These are phyloP conservation scores for Thysanoteuthis rhombus DNA, from an alignment of 2,888 invertebrate species.

Conservation along the genomic window DNA sequence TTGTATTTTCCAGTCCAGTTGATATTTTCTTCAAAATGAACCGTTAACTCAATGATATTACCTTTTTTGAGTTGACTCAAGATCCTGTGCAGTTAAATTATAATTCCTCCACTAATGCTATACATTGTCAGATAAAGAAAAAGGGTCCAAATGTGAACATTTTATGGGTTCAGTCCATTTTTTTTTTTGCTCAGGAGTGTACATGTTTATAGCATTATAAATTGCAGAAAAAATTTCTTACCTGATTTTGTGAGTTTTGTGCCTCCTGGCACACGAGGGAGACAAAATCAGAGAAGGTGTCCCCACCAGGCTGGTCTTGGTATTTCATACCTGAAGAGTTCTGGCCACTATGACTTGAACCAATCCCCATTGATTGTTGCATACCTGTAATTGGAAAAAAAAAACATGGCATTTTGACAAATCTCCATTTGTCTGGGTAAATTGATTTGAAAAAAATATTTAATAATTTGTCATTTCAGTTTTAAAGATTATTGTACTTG, in stretches of 20 bases:
- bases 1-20: too few relatives aligned
- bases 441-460: neutral
- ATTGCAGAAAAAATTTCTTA: constrained; percentile 34
- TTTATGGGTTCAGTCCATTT: too few relatives aligned
- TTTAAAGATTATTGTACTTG: neutral
- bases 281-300: constrained; percentile 94
- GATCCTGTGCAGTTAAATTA: too few relatives aligned
- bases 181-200: too few relatives aligned
- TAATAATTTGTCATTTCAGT: neutral
- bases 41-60: too few relatives aligned
- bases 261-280: constrained; percentile 96
- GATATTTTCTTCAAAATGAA: too few relatives aligned
- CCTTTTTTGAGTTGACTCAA: too few relatives aligned
- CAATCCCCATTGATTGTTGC: constrained; percentile 49
- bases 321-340: constrained; percentile 69
- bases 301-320: constrained; percentile 80
- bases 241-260: constrained; percentile 60
- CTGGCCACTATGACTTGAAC: constrained; percentile 49
- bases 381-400: constrained; percentile 37
- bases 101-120: too few relatives aligned
- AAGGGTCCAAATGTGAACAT: too few relatives aligned
- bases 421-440: neutral
- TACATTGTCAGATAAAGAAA: too few relatives aligned
- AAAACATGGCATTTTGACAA: neutral
- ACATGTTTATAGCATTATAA: neutral